Percentiles rank a stretch among this genome's conserved stretches.
Evolutionary conservation across 2,113 vertebrate genomes (phyloP).

Genomic region (Hipposideros armiger): DNA sequence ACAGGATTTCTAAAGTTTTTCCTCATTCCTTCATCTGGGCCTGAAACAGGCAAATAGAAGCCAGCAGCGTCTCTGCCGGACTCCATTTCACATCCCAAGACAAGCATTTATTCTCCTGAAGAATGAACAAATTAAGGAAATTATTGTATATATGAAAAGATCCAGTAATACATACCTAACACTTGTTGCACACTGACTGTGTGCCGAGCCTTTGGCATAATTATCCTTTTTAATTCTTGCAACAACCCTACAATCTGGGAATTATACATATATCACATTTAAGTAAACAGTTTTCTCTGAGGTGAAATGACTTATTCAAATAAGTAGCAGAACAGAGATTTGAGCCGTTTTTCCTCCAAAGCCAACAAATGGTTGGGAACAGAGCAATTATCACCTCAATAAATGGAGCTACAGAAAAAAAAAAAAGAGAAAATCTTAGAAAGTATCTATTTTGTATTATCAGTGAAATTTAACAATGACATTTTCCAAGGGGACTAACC

Average conservation of each 20-base stretch:
- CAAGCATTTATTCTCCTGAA: background rate
- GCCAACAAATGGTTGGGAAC: background rate
- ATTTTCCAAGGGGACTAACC: background rate
- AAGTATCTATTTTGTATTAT: background rate
- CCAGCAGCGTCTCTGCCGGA: background rate
- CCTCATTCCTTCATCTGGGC: background rate
- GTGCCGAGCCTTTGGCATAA: background rate
- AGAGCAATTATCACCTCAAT: background rate
- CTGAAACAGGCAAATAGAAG: background rate
- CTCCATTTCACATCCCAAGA: background rate
- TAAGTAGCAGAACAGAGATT: constrained; percentile 7
- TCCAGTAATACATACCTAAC: background rate
- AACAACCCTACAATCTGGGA: background rate
- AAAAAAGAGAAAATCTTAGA: background rate
- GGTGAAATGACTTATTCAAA: background rate
- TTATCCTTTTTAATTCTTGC: background rate
- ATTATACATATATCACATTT: background rate
- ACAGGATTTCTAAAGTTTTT: background rate
- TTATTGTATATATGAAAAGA: background rate
- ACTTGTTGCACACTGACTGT: background rate
- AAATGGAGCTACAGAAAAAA: background rate
- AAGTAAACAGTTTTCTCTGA: background rate
- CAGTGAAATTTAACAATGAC: background rate
- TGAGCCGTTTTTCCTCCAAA: background rate
- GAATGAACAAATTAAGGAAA: background rate